Percentiles rank a stretch among this genome's conserved stretches.
Conservation (phyloP, 2,113 vertebrate genomes). For the Larimichthys polyactis region DNA sequence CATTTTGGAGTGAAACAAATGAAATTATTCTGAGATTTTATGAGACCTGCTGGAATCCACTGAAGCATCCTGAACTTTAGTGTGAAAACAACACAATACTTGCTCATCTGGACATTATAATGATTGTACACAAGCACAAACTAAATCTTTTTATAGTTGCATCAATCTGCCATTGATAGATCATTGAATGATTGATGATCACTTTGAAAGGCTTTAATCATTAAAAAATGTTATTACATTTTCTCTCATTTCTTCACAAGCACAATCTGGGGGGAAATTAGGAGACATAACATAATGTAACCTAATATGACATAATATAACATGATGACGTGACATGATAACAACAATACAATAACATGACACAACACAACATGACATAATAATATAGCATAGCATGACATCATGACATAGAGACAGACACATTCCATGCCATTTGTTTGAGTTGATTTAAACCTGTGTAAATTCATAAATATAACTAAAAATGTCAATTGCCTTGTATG, state of each 20-base stretch:
- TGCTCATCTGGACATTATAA: not conserved
- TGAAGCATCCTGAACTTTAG: not conserved
- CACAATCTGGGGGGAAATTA: not conserved
- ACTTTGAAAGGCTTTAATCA: not conserved
- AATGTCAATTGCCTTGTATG: too few species aligned
- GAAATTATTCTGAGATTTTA: not conserved
- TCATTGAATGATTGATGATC: not conserved
- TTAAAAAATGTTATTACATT: not conserved
- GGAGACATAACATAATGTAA: too few species aligned
- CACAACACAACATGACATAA: too few species aligned
- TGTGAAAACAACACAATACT: not conserved
- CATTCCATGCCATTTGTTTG: not conserved
- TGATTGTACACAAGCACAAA: not conserved
- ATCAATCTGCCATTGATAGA: too few species aligned
- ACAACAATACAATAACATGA: too few species aligned
- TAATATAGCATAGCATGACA: too few species aligned
- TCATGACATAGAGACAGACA: too few species aligned
- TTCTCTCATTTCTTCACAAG: not conserved
- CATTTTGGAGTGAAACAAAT: not conserved
- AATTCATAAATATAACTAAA: not conserved
- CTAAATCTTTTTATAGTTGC: not conserved
- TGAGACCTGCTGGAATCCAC: not conserved
- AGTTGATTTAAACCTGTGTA: not conserved
- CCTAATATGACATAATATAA: too few species aligned
- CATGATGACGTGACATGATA: too few species aligned